Evolutionary conservation across 1,140 invertebrate species (phyloP), one percentile per base, ranked within the genome.

Genomic region (Hestina assimilis): DNA sequence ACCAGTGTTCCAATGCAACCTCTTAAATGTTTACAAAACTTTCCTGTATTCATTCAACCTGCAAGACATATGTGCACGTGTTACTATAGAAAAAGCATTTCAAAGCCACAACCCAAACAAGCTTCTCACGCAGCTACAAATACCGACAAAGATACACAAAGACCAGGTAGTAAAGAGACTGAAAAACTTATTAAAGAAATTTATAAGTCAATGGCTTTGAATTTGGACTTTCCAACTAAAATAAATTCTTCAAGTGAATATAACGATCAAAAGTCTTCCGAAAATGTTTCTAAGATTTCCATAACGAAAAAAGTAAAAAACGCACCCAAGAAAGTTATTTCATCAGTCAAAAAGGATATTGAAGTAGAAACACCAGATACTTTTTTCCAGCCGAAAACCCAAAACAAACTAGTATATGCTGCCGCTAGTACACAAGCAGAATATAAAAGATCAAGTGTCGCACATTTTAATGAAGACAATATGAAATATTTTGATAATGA

Each of bases 111-210:
- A 28, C 42, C 38, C 9, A 72, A 69, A 47, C 64, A 41, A 7
- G 66, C 70, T 14, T 58, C 52, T n/a, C 69, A 69, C 0, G 59
- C 45, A 35, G 60, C 69, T 1, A 79, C 77, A 0, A 82, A 75
- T 53, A 80, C 71, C 3, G 71, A 75, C 4, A 59, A 48, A 8
- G 40, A 63, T 4, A n/a, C 29, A 1, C 26, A 62, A 17, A 51
- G 50, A 3, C 12, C 59, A 7, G 50, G 19, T 0, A 69, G 42
- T 26, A 74, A 66, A n/a, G 82, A 86, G 69, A 83, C 81, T 4
- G 69, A 82, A 20, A 79, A 82, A 50, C 54, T 87, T 8, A 86
- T 86, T 11, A 78, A 83, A 62, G 84, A 87, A 63, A 86, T 84
- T 61, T 85, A 87, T 54, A 84, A 82, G 54, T 85, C 84, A 1